These are phyloP conservation scores for Diplodus sargus DNA, from an alignment of 2,797 vertebrate species.

Conservation along the genomic window DNA sequence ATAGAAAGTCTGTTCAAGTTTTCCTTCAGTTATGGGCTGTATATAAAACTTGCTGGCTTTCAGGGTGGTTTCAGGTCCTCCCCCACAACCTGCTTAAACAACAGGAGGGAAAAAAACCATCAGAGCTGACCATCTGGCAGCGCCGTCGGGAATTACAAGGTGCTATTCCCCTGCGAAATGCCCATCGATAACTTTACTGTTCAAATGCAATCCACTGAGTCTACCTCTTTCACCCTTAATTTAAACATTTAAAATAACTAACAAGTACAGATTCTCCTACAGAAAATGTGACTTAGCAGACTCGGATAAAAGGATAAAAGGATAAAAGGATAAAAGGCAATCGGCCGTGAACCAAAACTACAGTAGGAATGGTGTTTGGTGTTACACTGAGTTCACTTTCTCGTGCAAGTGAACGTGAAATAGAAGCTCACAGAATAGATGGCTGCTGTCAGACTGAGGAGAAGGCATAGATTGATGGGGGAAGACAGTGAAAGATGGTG, in stretches of 20 bases:
- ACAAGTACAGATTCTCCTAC: background rate
- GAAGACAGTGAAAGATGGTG: constrained; percentile 42
- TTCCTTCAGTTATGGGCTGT: background rate
- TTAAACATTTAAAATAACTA: constrained; percentile 27
- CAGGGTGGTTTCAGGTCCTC: too few species aligned
- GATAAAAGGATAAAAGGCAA: constrained; percentile 26
- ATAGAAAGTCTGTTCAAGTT: background rate
- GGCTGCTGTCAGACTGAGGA: constrained; percentile 58
- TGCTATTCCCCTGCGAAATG: constrained; percentile 6
- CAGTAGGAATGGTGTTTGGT: constrained; percentile 14
- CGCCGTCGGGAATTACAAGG: constrained; percentile 18
- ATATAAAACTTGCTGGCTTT: background rate
- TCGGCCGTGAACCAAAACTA: background rate
- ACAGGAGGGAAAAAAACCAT: constrained; percentile 8
- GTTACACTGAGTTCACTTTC: background rate
- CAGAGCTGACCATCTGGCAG: constrained; percentile 34
- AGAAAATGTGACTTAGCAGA: background rate
- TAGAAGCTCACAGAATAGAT: constrained; percentile 55
- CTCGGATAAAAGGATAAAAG: too few species aligned
- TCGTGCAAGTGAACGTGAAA: constrained; percentile 34
- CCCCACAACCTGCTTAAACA: background rate
- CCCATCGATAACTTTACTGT: background rate
- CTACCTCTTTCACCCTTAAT: constrained; percentile 21
- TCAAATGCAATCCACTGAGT: constrained; percentile 22
- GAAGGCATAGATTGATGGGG: constrained; percentile 47